phyloP scores from a whole-genome alignment of 2,888 invertebrate species.

The Brenthis hecate region DNA sequence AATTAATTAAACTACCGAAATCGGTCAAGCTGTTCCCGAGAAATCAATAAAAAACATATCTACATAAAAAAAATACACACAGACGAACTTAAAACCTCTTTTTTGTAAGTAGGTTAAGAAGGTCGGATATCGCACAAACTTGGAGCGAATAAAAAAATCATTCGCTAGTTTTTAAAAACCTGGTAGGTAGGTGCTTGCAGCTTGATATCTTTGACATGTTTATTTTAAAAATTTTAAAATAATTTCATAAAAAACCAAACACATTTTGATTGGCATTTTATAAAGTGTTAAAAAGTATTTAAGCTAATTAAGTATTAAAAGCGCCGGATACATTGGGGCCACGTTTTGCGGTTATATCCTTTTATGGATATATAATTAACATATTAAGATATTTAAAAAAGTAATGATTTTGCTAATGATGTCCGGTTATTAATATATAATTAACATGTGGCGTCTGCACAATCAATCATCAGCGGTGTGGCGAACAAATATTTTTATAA shows the following conservation, averaged over 20 bases:
- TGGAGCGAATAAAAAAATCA: no score
- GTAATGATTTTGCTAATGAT: not conserved
- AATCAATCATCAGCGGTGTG: not conserved
- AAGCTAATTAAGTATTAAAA: slow-evolving; percentile 26
- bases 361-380: slow-evolving; percentile 22
- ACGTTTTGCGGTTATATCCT: slow-evolving; percentile 23
- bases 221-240: slow-evolving; percentile 11
- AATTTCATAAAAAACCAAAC: slow-evolving; percentile 1
- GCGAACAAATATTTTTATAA: not conserved
- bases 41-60: no score
- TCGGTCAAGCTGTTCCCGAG: no score
- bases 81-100: no score
- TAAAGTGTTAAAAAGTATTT: slow-evolving; percentile 14
- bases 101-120: no score
- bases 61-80: no score
- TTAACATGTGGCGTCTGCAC: not conserved
- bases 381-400: slow-evolving; percentile 12
- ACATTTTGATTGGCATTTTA: slow-evolving; percentile 14
- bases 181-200: no score
- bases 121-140: no score
- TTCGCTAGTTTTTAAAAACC: no score
- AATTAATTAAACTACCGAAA: no score
- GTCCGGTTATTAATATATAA: slow-evolving; percentile 9
- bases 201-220: not conserved
- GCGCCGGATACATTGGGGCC: slow-evolving; percentile 24